These are phyloP conservation scores for Batillaria attramentaria DNA, from an alignment of 1,140 invertebrate genomes.

Conservation along the genomic window DNA sequence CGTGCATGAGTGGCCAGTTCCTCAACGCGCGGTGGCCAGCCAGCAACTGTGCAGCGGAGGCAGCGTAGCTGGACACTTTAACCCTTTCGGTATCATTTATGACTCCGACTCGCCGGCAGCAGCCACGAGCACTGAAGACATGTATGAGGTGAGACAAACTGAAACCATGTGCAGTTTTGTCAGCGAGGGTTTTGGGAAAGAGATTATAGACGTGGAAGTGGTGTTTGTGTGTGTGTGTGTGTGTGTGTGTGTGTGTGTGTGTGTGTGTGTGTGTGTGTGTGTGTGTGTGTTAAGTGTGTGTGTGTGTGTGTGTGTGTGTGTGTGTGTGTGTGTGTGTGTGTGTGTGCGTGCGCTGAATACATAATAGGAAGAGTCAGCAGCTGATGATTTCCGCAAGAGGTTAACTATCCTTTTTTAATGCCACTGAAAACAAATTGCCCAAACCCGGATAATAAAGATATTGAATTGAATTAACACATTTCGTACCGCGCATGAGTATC, in stretches of 20 bases:
- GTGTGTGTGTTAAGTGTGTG: slow-evolving; percentile 70
- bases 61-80: slow-evolving; percentile 79
- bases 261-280: slow-evolving; percentile 82
- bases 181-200: too few species aligned
- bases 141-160: slow-evolving; percentile 86
- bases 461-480: too few species aligned
- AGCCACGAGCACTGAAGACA: slow-evolving; percentile 77
- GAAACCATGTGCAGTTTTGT: too few species aligned
- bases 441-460: too few species aligned
- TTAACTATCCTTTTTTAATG: too few species aligned
- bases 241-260: too few species aligned
- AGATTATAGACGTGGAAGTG: too few species aligned
- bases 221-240: too few species aligned
- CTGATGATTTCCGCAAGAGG: too few species aligned
- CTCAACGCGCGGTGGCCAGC: slow-evolving; percentile 78
- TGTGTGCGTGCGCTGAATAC: neutral
- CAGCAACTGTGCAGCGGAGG: slow-evolving; percentile 85
- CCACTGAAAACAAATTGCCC: too few species aligned
- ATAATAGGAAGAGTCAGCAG: neutral
- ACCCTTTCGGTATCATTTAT: slow-evolving; percentile 72
- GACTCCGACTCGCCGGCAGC: slow-evolving; percentile 38
- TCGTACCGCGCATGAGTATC: too few species aligned
- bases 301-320: slow-evolving; percentile 72
- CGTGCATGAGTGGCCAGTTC: slow-evolving; percentile 74
- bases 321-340: slow-evolving; percentile 77